A percentile compares a stretch with the other conserved stretches of the same genome.
These are phyloP conservation scores for Temnothorax ravouxi DNA, from an alignment of 2,888 invertebrate genomes.

Conservation along the genomic window DNA sequence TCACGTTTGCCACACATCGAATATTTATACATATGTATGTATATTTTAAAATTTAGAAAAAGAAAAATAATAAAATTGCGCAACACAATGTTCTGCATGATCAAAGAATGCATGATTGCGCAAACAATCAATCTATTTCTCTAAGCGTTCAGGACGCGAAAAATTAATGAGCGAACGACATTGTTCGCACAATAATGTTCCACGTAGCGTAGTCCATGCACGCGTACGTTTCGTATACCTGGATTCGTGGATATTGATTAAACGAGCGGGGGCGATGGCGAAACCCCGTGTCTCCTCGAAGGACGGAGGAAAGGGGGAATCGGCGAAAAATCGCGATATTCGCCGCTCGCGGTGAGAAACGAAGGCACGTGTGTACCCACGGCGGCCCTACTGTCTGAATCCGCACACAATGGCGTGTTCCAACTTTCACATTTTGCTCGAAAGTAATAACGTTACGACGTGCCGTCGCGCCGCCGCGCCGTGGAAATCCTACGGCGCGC, in stretches of 20 bases:
- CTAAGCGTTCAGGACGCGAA: not conserved
- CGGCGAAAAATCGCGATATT: conserved; percentile 46
- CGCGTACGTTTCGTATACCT: conserved; percentile 2
- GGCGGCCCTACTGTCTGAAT: conserved; percentile 21
- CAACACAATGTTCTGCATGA: not conserved
- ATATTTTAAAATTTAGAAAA: not conserved
- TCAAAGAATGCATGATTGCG: not conserved
- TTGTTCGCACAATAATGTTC: conserved; percentile 3
- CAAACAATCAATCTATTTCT: not conserved
- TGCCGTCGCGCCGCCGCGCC: not conserved
- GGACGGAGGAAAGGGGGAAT: not conserved
- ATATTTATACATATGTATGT: not conserved
- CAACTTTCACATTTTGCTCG: conserved; percentile 60
- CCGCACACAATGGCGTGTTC: conserved; percentile 48
- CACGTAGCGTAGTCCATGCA: not conserved
- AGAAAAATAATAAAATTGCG: not conserved
- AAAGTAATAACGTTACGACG: conserved; percentile 52
- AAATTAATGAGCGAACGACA: not conserved
- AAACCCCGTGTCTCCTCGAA: conserved; percentile 11
- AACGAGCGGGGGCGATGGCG: conserved; percentile 16
- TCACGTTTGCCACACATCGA: not conserved
- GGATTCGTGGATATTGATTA: conserved; percentile 21
- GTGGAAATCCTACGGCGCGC: conserved; percentile 43
- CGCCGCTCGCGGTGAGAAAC: conserved; percentile 34
- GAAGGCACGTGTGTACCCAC: conserved; percentile 33